Percentiles rank a stretch among this genome's conserved stretches.
Conservation (phyloP, 2,113 vertebrate species). For the Oncorhynchus keta region DNA sequence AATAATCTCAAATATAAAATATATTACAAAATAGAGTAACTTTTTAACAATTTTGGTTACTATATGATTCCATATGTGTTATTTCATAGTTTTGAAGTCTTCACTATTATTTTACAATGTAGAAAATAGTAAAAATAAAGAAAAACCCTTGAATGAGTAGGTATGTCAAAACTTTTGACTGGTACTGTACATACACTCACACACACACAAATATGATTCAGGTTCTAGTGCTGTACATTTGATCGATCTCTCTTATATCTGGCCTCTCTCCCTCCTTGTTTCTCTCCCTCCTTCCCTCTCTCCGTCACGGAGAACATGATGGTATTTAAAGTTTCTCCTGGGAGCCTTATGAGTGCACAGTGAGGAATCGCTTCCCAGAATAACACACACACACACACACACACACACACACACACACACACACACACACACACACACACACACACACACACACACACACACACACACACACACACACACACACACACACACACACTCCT, state of each 20-base stretch:
- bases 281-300: conserved; percentile 37
- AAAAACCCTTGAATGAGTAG: too few relatives aligned
- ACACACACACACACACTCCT: conserved; percentile 34
- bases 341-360: conserved; percentile 44
- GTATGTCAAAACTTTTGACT: too few relatives aligned
- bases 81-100: too few relatives aligned
- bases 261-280: conserved; percentile 10
- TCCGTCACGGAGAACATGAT: conserved; percentile 49
- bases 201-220: neutral
- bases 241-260: neutral
- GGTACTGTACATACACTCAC: conserved; percentile 3
- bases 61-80: too few relatives aligned
- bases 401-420: conserved; percentile 16
- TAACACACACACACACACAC: conserved; percentile 38
- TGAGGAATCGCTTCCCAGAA: conserved; percentile 49
- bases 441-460: conserved; percentile 46
- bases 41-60: too few relatives aligned
- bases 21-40: too few relatives aligned
- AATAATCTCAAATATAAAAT: too few relatives aligned
- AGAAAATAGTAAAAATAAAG: too few relatives aligned
- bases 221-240: neutral
- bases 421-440: conserved; percentile 40
- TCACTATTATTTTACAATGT: too few relatives aligned
- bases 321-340: conserved; percentile 42
- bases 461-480: conserved; percentile 31